Evolutionary conservation across 2,888 invertebrate species (phyloP).

Genomic region (Sipha maydis): DNA sequence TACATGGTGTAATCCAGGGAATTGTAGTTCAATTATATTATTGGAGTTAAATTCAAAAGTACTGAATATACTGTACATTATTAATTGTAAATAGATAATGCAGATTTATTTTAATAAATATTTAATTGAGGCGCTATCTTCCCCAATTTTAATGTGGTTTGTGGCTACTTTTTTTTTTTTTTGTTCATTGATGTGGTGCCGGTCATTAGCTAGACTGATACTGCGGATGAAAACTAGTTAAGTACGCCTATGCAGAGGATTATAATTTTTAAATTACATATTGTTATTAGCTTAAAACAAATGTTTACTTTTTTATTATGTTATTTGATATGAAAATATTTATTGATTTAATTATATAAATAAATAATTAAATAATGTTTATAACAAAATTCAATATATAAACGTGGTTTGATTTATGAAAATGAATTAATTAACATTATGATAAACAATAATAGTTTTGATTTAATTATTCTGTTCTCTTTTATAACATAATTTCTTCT

Average conservation of each 20-base stretch:
- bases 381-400: neutral
- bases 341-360: neutral
- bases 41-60: neutral
- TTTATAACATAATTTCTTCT: neutral
- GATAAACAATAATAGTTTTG: slow-evolving; percentile 4
- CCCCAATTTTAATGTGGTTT: neutral
- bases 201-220: neutral
- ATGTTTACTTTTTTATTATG: neutral
- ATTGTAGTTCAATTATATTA: neutral
- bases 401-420: slow-evolving; percentile 19
- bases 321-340: neutral
- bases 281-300: neutral
- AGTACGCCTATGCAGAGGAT: neutral
- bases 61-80: neutral
- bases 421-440: slow-evolving; percentile 2
- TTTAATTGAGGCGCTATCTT: neutral
- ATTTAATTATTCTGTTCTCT: slow-evolving; percentile 21
- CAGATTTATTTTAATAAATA: neutral
- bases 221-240: neutral
- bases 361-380: neutral
- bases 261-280: neutral
- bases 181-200: neutral
- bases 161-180: too few species aligned
- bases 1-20: neutral
- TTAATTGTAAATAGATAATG: neutral